Conservation (phyloP, 2,113 vertebrate species). For the Peromyscus californicus region DNA sequence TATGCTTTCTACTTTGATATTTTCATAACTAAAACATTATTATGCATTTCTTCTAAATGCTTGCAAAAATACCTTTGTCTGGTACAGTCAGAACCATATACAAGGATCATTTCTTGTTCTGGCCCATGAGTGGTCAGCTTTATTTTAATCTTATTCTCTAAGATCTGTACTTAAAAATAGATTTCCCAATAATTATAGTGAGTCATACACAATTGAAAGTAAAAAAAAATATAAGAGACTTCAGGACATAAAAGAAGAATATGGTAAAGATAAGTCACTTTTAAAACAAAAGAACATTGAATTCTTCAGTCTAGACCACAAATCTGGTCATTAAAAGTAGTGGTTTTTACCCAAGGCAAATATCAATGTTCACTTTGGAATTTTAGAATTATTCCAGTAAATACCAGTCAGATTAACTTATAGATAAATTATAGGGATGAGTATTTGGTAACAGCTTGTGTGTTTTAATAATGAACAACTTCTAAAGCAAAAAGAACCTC, state of each 20-base stretch:
- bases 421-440: neutral
- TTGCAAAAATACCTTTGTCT: conserved; percentile 44
- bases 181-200: conserved; percentile 24
- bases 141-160: conserved; percentile 16
- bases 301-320: neutral
- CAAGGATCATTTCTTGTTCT: conserved; percentile 25
- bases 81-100: neutral
- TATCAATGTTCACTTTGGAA: neutral
- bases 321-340: neutral
- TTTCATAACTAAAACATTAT: conserved; percentile 56
- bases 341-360: neutral
- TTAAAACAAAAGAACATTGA: neutral
- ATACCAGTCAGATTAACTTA: neutral
- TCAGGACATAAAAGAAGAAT: neutral
- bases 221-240: neutral
- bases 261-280: neutral
- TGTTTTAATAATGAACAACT: neutral
- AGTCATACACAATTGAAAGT: neutral
- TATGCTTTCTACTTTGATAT: neutral
- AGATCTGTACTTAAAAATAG: conserved; percentile 11
- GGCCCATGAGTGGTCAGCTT: neutral
- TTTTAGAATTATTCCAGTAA: conserved; percentile 16
- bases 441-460: neutral
- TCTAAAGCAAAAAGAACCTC: neutral
- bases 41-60: conserved; percentile 57